Base-by-base conservation (phyloP, 1,140 invertebrate species). In the Drosophila azteca region DNA sequence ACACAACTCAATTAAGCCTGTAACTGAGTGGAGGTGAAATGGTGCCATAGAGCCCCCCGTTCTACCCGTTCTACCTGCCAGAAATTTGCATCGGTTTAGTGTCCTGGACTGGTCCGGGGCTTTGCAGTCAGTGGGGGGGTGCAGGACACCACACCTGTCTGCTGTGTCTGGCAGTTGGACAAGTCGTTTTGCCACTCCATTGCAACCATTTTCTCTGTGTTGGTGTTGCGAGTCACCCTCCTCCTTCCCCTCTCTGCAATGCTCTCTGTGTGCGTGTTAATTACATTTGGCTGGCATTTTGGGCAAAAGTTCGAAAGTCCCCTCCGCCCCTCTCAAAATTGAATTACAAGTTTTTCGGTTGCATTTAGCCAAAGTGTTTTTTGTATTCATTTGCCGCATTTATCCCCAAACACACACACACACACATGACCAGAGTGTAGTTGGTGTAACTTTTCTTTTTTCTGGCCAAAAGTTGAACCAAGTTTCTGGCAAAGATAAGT, bases 281-380 rank as follows among this genome's bases (percentile, higher is more conserved):
- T 85, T 85, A 85, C 82, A 85, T 85, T 85, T 82, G 57, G 78
- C 66, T 72, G 78, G 78, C 82, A 85, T 81, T 78, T 75, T 87
- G 77, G 76, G 65, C 63, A 78, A 78, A 85, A 72, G 80, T 85
- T 74, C 35, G 35, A 11, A 39, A 39, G 11, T 13, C 13, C 11
- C 31, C 31, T 9, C 8, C 8, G 2, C 0, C 52, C 31, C 51
- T 64, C 58, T 69, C 67, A 59, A 82, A 85, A 85, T 85, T 85
- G 70, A 85, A 85, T 85, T 85, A 85, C 82, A 85, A 87, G 78
- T 85, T 85, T 85, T 85, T 78, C 73, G 55, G 63, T 76, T 35
- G 69, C 79, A 79, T 85, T 85, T 85, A 85, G 81, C 50, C 54
- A 80, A 79, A 84, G 67, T 80, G 51, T 69, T 70, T 75, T 79